Evolutionary conservation across 1,140 invertebrate species (phyloP).

Genomic region (Caerostris extrusa): DNA sequence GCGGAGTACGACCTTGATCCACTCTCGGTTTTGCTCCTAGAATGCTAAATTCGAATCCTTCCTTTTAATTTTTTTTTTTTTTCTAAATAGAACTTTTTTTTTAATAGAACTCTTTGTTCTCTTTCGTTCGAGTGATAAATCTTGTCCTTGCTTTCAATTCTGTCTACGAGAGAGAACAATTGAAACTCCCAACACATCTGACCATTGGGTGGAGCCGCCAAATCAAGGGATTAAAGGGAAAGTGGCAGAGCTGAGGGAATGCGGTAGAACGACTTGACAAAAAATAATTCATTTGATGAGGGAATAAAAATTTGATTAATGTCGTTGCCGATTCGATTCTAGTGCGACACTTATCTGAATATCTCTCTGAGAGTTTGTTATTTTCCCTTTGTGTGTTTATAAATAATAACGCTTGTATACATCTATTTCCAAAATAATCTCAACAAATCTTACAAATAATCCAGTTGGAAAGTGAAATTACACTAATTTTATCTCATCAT

Average conservation of each 20-base stretch:
- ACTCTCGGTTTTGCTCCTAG: slow-evolving; percentile 49
- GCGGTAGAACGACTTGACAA: not conserved
- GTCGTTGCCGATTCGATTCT: not conserved
- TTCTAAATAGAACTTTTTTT: not conserved
- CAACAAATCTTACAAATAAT: too few relatives aligned
- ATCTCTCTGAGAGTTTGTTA: not conserved
- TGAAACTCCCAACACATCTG: not conserved
- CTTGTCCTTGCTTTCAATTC: slow-evolving; percentile 44
- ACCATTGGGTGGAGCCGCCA: not conserved
- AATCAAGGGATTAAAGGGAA: not conserved
- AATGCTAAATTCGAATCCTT: slow-evolving; percentile 37
- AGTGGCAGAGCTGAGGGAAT: not conserved
- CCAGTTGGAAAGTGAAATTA: too few relatives aligned
- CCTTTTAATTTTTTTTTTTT: not conserved
- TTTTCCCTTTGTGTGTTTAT: too few relatives aligned
- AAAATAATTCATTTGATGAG: not conserved
- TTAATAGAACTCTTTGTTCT: not conserved
- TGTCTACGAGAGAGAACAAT: slow-evolving; percentile 27
- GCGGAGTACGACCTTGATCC: slow-evolving; percentile 64
- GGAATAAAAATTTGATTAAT: not conserved
- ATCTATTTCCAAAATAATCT: too few relatives aligned
- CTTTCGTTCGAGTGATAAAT: not conserved
- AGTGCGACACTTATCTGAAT: not conserved
- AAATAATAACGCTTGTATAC: too few relatives aligned
- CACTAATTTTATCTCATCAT: too few relatives aligned